A percentile compares a stretch with the other conserved stretches of the same genome.
Evolutionary conservation across 2,888 invertebrate genomes (phyloP).

Genomic region (Prosopocoilus inquinatus): DNA sequence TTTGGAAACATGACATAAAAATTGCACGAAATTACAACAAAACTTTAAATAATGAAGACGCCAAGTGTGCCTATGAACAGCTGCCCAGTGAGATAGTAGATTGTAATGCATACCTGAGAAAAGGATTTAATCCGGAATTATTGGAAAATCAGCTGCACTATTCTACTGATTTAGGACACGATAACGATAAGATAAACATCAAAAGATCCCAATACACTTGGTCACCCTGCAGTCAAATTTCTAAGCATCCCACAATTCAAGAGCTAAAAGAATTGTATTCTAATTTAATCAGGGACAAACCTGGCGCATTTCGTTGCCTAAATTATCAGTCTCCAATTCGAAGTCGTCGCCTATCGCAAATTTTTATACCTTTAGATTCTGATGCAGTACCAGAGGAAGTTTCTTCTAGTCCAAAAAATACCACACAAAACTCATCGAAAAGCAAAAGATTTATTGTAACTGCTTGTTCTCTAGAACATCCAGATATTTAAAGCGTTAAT

Average conservation of each 20-base stretch:
- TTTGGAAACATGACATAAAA: conserved; percentile 66
- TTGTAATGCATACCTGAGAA: conserved; percentile 20
- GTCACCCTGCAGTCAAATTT: conserved; percentile 33
- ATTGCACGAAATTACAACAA: conserved; percentile 59
- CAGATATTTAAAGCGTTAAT: no score
- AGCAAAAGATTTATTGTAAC: conserved; percentile 33
- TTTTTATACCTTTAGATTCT: conserved; percentile 18
- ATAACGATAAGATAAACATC: conserved; percentile 25
- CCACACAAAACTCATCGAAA: neutral
- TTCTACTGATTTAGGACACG: conserved; percentile 35
- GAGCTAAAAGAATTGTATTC: conserved; percentile 30
- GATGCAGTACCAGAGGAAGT: no score
- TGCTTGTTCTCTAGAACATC: conserved; percentile 28
- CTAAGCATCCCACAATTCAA: conserved; percentile 28
- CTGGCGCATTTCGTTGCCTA: conserved; percentile 7
- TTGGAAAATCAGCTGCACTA: conserved; percentile 27
- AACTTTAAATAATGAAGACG: conserved; percentile 35
- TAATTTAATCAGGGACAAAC: conserved; percentile 24
- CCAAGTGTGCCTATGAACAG: conserved; percentile 35
- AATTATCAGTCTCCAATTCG: neutral
- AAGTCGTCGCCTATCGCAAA: conserved; percentile 28
- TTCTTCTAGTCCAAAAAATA: neutral
- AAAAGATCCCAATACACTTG: conserved; percentile 35
- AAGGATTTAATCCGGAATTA: conserved; percentile 5
- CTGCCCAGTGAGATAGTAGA: conserved; percentile 43